Evolutionary conservation across 2,797 vertebrate species (phyloP), one percentile per base, ranked within the genome.

Genomic region (Acipenser ruthenus): DNA sequence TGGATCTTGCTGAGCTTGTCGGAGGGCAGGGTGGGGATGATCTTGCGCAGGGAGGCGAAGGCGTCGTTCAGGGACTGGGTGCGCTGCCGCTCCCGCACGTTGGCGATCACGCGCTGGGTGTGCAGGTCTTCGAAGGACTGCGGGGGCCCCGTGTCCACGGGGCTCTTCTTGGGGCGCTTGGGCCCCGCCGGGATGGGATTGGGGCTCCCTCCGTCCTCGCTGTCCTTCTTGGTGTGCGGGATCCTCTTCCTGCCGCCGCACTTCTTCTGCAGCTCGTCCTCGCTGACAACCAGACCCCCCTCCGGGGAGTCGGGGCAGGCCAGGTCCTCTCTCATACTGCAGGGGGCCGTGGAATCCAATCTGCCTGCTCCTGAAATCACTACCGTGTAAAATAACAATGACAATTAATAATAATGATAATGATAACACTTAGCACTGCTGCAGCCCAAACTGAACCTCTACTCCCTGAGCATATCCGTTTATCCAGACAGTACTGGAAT

Each of bases 1-100:
- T 96, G 94, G 79, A 96, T 96, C 84, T 96, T 96, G 87, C 94
- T 96, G 23, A 96, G 90, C 79, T 96, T 96, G 84, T 96, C 94
- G 0, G 94, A 95, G 10, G 94, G 94, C 63, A 96, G 84, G 0
- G 94, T 95, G 6, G 94, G 94, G 78, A 96, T 95, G 72, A 96
- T 96, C 50, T 95, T 93, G 10, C 94, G 83, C 71, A 96, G 78
- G 0, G 94, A 93, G 0, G 92, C 88, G 1, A 96, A 96, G 67
- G 93, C 94, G 1, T 95, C 94, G 4, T 95, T 95, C 55, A 96
- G 84, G 0, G 94, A 95, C 60, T 94, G 94, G 0, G 94, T 96
- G 59, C 94, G 82, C 74, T 95, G 94, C 5, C 94, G 86, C 65
- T 96, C 94, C 0, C 94, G 83, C 63, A 95, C 91, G 66, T 96